Percentiles rank a stretch among this genome's conserved stretches.
Conservation (phyloP, 2,113 vertebrate species). For the Sinosuthora webbiana region DNA sequence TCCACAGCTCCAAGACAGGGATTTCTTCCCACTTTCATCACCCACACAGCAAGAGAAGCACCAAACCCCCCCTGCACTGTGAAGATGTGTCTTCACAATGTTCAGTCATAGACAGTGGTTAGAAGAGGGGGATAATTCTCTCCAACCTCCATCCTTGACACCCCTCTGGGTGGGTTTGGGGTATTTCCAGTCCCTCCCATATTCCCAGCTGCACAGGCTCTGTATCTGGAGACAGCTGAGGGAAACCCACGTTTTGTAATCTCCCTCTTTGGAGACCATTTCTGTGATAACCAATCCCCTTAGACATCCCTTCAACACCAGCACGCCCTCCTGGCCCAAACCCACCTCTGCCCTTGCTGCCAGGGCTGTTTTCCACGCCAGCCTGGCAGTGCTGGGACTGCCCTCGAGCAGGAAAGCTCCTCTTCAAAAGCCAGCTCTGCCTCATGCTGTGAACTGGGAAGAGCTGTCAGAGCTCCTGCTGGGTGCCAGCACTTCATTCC, state of each 20-base stretch:
- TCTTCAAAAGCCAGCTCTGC: not conserved
- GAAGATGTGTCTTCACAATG: not conserved
- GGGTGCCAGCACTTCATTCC: not conserved
- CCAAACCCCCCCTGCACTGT: rapidly evolving
- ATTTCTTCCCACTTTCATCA: not conserved
- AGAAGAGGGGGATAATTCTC: not conserved
- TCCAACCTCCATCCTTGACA: not conserved
- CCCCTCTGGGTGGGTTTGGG: not conserved
- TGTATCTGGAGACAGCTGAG: not conserved
- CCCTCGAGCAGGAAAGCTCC: rapidly evolving
- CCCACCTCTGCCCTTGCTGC: not conserved
- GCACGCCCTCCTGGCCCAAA: not conserved
- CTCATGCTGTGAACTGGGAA: not conserved
- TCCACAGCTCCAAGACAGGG: rapidly evolving
- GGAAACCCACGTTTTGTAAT: not conserved
- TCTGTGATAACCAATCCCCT: not conserved
- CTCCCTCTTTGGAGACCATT: not conserved
- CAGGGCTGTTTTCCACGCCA: not conserved
- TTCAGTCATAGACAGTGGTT: not conserved
- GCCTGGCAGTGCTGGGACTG: not conserved
- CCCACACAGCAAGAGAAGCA: not conserved
- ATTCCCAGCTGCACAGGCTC: not conserved
- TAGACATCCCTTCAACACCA: not conserved
- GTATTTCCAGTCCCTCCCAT: not conserved
- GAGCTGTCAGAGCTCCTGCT: not conserved